phyloP scores from a whole-genome alignment of 2,888 invertebrate genomes.

The Polyploca ridens region DNA sequence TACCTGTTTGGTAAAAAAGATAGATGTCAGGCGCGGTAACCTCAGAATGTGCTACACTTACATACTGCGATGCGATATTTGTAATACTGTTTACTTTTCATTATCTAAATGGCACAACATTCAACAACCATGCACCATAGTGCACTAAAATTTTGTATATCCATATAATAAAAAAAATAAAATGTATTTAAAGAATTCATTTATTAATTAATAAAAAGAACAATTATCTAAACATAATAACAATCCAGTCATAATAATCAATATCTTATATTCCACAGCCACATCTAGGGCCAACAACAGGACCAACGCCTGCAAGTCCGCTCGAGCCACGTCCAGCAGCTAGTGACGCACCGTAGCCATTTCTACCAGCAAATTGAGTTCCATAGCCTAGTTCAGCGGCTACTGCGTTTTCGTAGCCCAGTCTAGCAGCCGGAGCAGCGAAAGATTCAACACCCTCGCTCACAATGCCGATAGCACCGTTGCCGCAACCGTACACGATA shows the following conservation, averaged over 20 bases:
- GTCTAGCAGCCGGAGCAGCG: slow-evolving; percentile 17
- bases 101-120: no score
- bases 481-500: slow-evolving; percentile 28
- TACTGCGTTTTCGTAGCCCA: background rate
- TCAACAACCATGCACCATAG: no score
- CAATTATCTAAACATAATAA: background rate
- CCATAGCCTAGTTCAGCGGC: slow-evolving; percentile 18
- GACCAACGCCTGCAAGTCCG: no score
- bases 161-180: no score
- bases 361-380: background rate
- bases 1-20: no score
- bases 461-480: slow-evolving; percentile 41
- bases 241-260: background rate
- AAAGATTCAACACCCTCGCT: slow-evolving; percentile 33
- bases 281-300: no score
- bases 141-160: no score
- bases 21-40: no score
- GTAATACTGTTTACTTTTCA: no score
- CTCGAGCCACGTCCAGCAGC: no score
- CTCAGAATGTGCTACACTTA: no score
- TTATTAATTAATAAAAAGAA: background rate
- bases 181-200: background rate
- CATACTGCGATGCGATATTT: no score
- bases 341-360: background rate
- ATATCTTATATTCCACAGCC: background rate